Conservation (phyloP, 2,888 invertebrate species). For the Sarcophaga subvicina region DNA sequence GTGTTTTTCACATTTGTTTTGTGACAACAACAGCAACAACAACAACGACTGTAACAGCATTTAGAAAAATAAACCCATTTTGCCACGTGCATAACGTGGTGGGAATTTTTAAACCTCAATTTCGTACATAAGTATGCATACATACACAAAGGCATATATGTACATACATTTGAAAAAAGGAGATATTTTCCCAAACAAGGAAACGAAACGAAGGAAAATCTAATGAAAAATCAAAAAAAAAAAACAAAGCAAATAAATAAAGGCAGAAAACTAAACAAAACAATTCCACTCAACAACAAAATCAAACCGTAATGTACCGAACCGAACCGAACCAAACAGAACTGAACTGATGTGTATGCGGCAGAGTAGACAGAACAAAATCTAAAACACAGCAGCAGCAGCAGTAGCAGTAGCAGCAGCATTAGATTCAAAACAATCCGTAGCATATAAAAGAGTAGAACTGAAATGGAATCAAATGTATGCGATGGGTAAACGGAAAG, state of each 20-base stretch:
- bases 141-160: background rate
- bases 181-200: constrained; percentile 25
- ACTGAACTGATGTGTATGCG: too few species aligned
- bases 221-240: constrained; percentile 49
- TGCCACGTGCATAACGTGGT: constrained; percentile 64
- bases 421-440: background rate
- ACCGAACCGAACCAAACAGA: background rate
- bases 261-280: constrained; percentile 17
- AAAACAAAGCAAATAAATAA: constrained; percentile 33
- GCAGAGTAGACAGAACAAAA: too few species aligned
- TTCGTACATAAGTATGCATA: constrained; percentile 4
- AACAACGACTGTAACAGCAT: background rate
- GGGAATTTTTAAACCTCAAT: constrained; percentile 54
- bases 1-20: constrained; percentile 8
- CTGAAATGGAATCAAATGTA: background rate
- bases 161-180: background rate
- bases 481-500: background rate
- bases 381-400: too few species aligned
- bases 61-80: constrained; percentile 24
- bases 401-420: background rate
- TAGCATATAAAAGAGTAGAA: background rate
- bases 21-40: constrained; percentile 6
- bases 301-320: constrained; percentile 18
- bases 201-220: constrained; percentile 10
- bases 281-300: constrained; percentile 6